These are phyloP conservation scores for Steatornis caripensis DNA, from an alignment of 2,113 vertebrate genomes.

Conservation along the genomic window DNA sequence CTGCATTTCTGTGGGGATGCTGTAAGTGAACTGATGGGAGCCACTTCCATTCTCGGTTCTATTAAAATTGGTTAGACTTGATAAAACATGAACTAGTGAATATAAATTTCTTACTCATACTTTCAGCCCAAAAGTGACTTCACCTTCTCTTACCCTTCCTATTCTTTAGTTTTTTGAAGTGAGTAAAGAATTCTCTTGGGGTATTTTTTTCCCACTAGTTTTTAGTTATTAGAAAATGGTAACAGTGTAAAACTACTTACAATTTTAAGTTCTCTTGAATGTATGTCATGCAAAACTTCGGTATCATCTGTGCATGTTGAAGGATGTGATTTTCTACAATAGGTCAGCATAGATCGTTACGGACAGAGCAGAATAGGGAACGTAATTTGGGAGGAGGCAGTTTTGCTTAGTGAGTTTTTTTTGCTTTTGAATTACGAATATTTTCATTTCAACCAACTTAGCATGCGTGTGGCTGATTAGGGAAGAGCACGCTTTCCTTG, in stretches of 20 bases:
- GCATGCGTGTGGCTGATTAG: not conserved
- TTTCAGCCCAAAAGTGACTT: not conserved
- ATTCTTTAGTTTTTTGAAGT: not conserved
- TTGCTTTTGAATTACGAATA: not conserved
- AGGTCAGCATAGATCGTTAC: not conserved
- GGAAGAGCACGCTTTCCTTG: not conserved
- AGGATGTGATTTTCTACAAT: not conserved
- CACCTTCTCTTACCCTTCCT: not conserved
- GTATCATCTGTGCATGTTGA: not conserved
- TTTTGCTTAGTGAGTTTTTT: not conserved
- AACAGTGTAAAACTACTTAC: not conserved
- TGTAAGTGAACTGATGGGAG: not conserved
- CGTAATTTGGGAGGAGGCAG: not conserved
- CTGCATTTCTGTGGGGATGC: conserved; percentile 7
- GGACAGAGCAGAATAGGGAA: not conserved
- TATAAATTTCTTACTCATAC: not conserved
- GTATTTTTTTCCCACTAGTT: not conserved
- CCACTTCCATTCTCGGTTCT: conserved; percentile 11
- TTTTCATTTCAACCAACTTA: not conserved
- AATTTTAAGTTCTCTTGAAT: not conserved
- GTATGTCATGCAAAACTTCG: not conserved
- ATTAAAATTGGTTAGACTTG: conserved; percentile 11
- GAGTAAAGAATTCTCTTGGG: not conserved
- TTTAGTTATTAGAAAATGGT: not conserved
- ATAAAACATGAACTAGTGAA: conserved; percentile 16